Percentiles rank a stretch among this genome's conserved stretches.
phyloP scores from a whole-genome alignment of 2,797 vertebrate species.

The Catostomus latipinnis region DNA sequence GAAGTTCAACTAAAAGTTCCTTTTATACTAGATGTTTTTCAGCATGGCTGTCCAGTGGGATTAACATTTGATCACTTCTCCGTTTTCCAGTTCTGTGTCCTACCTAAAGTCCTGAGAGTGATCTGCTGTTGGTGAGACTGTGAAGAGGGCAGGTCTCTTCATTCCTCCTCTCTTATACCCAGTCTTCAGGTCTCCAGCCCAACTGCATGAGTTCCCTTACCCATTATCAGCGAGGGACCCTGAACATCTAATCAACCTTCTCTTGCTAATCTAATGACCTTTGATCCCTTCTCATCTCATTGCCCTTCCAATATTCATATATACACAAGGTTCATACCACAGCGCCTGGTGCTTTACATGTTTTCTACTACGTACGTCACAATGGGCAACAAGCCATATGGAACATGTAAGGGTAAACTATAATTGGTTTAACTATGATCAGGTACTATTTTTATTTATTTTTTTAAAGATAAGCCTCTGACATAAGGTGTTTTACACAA shows the following conservation, averaged over 20 bases:
- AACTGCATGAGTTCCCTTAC: conserved; percentile 79
- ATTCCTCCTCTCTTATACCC: conserved; percentile 42
- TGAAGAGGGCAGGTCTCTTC: conserved; percentile 42
- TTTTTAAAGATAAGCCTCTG: conserved; percentile 41
- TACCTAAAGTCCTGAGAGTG: conserved; percentile 78
- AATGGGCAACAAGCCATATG: conserved; percentile 61
- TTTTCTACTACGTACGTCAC: conserved; percentile 54
- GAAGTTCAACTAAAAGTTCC: too few relatives aligned
- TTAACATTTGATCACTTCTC: neutral
- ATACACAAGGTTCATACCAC: conserved; percentile 48
- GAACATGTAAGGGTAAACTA: conserved; percentile 51
- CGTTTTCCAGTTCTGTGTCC: conserved; percentile 86
- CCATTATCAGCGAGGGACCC: conserved; percentile 74
- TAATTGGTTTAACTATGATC: conserved; percentile 56
- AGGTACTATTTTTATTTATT: conserved; percentile 56
- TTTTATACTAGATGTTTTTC: neutral
- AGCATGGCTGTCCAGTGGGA: neutral
- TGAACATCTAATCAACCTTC: conserved; percentile 74
- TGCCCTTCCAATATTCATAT: conserved; percentile 61
- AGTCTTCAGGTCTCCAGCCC: conserved; percentile 60
- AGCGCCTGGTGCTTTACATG: conserved; percentile 58
- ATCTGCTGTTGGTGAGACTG: conserved; percentile 46
- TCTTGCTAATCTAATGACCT: conserved; percentile 71
- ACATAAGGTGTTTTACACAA: conserved; percentile 10
- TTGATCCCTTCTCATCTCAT: conserved; percentile 79